Percentiles rank a stretch among this genome's conserved stretches.
Conservation (phyloP, 2,797 vertebrate genomes). For the Parotocinclus haroldoi region DNA sequence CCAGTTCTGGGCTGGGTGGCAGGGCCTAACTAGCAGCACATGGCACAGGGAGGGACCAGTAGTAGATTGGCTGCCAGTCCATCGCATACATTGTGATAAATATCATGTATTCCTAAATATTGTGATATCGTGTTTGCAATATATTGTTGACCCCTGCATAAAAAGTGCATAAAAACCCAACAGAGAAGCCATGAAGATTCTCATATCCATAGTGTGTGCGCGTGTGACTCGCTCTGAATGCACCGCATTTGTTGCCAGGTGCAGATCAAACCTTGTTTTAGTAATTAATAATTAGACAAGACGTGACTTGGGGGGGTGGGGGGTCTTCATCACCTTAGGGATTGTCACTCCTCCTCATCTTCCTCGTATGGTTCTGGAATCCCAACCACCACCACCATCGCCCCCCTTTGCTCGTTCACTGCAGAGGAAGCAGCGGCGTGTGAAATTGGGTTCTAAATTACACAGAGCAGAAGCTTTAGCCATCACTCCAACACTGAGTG, state of each 20-base stretch:
- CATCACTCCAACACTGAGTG: conserved; percentile 49
- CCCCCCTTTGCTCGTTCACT: conserved; percentile 21
- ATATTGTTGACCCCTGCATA: too few relatives aligned
- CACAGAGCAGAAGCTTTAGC: conserved; percentile 45
- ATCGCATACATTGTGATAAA: too few relatives aligned
- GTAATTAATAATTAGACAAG: conserved; percentile 64
- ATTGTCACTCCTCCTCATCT: conserved; percentile 67
- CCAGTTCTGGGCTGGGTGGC: too few relatives aligned
- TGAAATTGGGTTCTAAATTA: conserved; percentile 93
- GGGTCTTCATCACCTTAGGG: conserved; percentile 50
- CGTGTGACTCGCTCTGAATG: conserved; percentile 19
- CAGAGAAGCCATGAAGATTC: too few relatives aligned
- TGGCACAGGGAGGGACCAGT: too few relatives aligned
- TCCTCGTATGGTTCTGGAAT: conserved; percentile 45
- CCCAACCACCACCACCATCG: background rate
- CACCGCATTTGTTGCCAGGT: conserved; percentile 47
- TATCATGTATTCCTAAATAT: too few relatives aligned
- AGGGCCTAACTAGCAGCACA: too few relatives aligned
- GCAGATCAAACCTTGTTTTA: conserved; percentile 44
- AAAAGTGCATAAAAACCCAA: too few relatives aligned
- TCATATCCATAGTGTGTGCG: too few relatives aligned
- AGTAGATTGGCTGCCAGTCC: too few relatives aligned
- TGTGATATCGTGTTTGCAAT: too few relatives aligned
- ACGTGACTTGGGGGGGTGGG: conserved; percentile 5
- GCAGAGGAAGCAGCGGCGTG: conserved; percentile 79